Percentiles rank a stretch among this genome's conserved stretches.
These are phyloP conservation scores for Thamnophis sirtalis DNA, from an alignment of 2,113 vertebrate genomes.

Conservation along the genomic window DNA sequence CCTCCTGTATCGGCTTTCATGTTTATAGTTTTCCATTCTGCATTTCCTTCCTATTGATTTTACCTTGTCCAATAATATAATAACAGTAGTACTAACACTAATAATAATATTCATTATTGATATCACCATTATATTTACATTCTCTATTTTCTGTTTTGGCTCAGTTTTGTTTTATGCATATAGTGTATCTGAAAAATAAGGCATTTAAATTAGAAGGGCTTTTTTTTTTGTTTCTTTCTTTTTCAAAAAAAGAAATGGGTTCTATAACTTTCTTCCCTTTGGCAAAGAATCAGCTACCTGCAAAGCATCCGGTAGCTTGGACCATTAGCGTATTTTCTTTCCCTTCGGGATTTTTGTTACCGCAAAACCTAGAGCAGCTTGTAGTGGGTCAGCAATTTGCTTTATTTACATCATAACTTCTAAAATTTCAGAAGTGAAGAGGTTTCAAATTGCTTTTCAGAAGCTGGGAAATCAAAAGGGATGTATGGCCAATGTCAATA, in stretches of 20 bases:
- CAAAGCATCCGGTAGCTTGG: background rate
- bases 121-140: no score
- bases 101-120: no score
- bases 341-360: background rate
- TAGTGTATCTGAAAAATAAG: background rate
- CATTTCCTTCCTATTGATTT: no score
- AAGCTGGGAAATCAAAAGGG: background rate
- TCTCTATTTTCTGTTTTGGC: no score
- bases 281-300: background rate
- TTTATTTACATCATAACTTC: background rate
- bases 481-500: background rate
- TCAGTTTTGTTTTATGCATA: background rate
- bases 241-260: background rate
- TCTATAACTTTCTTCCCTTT: background rate
- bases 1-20: no score
- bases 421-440: background rate
- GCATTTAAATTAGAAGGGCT: background rate
- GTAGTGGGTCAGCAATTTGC: background rate
- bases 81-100: no score
- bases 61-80: no score
- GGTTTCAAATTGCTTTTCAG: background rate
- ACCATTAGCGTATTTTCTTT: background rate
- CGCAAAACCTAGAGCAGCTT: background rate
- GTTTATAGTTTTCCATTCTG: no score
- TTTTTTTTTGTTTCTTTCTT: background rate